Conservation (phyloP, 1,140 invertebrate species). For the Sinonovacula constricta region DNA sequence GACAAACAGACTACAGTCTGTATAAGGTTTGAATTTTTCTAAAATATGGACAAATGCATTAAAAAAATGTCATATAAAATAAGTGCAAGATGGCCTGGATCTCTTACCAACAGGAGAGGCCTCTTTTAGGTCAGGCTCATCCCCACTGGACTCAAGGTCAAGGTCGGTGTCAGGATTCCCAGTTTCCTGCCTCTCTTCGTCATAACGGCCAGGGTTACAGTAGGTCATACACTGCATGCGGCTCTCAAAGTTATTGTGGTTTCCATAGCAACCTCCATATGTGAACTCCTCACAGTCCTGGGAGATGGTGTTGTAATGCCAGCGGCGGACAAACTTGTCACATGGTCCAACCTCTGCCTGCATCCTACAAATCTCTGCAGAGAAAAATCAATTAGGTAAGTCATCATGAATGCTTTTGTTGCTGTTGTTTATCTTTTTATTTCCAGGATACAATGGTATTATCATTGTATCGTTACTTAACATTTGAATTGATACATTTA, state of each 20-base stretch:
- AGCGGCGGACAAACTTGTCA: constrained; percentile 78
- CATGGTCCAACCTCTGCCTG: constrained; percentile 80
- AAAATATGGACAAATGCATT: no score
- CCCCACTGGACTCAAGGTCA: constrained; percentile 66
- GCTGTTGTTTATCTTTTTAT: no score
- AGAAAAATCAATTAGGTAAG: no score
- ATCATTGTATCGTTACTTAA: no score
- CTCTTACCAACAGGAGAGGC: constrained; percentile 18
- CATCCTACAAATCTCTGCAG: constrained; percentile 80
- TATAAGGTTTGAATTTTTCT: no score
- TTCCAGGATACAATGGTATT: no score
- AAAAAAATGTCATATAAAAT: no score
- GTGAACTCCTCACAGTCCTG: constrained; percentile 58
- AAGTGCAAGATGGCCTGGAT: no score
- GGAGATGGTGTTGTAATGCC: constrained; percentile 53
- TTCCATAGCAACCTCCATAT: constrained; percentile 64
- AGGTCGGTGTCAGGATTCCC: neutral
- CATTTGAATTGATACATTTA: no score
- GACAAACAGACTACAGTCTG: no score
- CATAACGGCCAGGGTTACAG: constrained; percentile 74
- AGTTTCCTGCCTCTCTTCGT: constrained; percentile 52
- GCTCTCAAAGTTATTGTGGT: constrained; percentile 62
- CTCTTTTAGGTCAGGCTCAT: neutral
- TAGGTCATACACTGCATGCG: constrained; percentile 56
- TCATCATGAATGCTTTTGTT: neutral